Percentiles rank a stretch among this genome's conserved stretches.
These are phyloP conservation scores for Lepidurus couesii DNA, from an alignment of 1,140 invertebrate genomes.

Conservation along the genomic window DNA sequence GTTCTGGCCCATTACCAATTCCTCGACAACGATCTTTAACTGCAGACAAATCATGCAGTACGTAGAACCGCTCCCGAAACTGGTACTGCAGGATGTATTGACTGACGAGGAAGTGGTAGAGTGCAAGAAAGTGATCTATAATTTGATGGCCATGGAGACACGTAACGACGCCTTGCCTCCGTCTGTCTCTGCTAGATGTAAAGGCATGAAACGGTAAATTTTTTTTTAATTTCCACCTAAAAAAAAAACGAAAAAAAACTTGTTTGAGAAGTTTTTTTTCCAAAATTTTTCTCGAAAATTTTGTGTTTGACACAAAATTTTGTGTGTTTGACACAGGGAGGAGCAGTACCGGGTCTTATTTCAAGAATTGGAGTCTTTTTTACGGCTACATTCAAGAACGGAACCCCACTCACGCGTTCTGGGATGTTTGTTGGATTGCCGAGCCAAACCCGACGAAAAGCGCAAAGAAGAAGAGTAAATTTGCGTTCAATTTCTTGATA, in stretches of 20 bases:
- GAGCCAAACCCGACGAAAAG: conserved; percentile 47
- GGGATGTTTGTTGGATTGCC: conserved; percentile 74
- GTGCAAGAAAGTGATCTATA: conserved; percentile 80
- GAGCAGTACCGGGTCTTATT: conserved; percentile 72
- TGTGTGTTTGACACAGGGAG: conserved; percentile 52
- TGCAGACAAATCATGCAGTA: conserved; percentile 62
- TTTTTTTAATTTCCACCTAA: conserved; percentile 1
- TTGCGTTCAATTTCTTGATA: neutral
- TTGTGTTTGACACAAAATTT: conserved; percentile 36
- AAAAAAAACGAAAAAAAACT: too few species aligned
- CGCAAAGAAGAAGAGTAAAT: conserved; percentile 3
- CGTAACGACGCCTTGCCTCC: conserved; percentile 70
- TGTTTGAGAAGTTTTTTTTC: neutral
- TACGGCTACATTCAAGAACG: conserved; percentile 66
- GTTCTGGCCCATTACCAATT: conserved; percentile 89
- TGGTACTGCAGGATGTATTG: conserved; percentile 76
- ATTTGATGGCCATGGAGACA: conserved; percentile 72
- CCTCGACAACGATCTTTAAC: conserved; percentile 84
- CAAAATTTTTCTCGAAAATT: neutral
- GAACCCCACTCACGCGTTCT: conserved; percentile 69
- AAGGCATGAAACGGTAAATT: conserved; percentile 27
- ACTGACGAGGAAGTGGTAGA: conserved; percentile 77
- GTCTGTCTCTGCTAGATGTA: neutral
- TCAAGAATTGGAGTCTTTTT: conserved; percentile 71
- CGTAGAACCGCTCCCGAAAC: conserved; percentile 62